A percentile compares a stretch with the other conserved stretches of the same genome.
Conservation (phyloP, 2,888 invertebrate species). For the Odontomyia ornata region DNA sequence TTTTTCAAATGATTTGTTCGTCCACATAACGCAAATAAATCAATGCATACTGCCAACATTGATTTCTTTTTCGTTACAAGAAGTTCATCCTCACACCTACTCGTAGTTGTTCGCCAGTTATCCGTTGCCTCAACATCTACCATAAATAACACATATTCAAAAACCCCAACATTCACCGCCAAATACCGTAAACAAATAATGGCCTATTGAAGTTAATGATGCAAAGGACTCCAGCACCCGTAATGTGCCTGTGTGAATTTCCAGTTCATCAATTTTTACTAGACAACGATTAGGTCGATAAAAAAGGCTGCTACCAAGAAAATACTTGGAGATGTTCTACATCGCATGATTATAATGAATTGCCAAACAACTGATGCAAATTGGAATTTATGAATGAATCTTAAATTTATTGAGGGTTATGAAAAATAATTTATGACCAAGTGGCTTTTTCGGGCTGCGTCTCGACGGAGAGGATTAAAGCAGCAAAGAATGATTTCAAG, state of each 20-base stretch:
- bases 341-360: constrained; percentile 1
- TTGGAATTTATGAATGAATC: neutral
- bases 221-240: constrained; percentile 3
- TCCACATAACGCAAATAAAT: no score
- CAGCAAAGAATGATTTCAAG: no score
- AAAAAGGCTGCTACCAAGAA: neutral
- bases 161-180: neutral
- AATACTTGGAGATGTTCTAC: no score
- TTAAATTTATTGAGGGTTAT: neutral
- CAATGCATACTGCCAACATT: no score
- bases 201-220: constrained; percentile 35
- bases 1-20: no score
- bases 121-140: no score
- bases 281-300: constrained; percentile 32
- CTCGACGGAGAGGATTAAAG: no score
- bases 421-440: neutral
- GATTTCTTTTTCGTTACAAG: no score
- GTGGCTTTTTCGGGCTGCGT: neutral
- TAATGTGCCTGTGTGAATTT: constrained; percentile 29
- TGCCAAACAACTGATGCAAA: neutral
- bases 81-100: no score
- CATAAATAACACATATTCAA: constrained; percentile 26
- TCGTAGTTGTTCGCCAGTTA: no score
- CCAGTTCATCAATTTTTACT: constrained; percentile 37
- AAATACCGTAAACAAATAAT: constrained; percentile 22